Percentiles rank a stretch among this genome's conserved stretches.
Evolutionary conservation across 1,140 invertebrate genomes (phyloP).

Genomic region (Atta cephalotes): DNA sequence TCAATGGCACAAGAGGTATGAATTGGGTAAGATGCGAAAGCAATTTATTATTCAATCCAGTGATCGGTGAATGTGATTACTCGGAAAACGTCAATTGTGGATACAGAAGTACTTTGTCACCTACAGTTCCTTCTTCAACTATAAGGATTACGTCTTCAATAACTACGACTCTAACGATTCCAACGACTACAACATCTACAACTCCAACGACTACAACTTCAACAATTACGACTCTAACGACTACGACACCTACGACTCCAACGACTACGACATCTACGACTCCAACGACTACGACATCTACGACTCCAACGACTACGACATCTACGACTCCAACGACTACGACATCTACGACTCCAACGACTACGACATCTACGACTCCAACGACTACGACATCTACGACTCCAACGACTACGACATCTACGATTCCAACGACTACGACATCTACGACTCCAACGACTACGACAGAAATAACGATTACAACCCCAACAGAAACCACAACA

Average conservation of each 20-base stretch:
- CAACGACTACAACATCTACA: neutral
- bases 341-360: no score
- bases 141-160: neutral
- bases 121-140: no score
- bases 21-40: constrained; percentile 84
- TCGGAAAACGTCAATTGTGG: constrained; percentile 60
- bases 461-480: neutral
- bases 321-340: no score
- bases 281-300: no score
- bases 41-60: constrained; percentile 86
- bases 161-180: neutral
- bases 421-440: neutral
- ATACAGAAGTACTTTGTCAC: no score
- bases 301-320: no score
- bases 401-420: neutral
- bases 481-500: neutral
- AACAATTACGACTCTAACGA: no score
- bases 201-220: neutral
- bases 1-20: constrained; percentile 81
- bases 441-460: neutral
- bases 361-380: neutral
- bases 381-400: neutral
- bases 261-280: no score
- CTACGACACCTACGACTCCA: neutral
- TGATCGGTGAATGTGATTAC: constrained; percentile 82